Evolutionary conservation across 2,113 vertebrate genomes (phyloP), one percentile per base, ranked within the genome.

Genomic region (Sebastes schlegelii): DNA sequence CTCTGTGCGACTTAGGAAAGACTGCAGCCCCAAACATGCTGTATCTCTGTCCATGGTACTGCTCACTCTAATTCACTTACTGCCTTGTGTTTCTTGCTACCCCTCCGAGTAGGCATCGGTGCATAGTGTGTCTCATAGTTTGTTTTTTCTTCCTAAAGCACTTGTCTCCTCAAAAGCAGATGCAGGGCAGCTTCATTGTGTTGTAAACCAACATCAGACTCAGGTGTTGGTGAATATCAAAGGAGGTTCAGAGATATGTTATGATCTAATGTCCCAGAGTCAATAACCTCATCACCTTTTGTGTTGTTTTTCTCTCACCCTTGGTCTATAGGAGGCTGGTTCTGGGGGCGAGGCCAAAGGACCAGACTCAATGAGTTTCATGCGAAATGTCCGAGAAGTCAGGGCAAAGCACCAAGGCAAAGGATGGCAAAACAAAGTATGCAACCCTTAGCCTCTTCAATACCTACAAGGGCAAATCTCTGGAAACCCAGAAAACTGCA

Each of bases 361-460:
- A 97, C 95, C 96, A 96, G 98, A 99, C 97, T 99, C 96, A 92
- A 99, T 99, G 98, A 99, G 96, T 98, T 97, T 98, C 97, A 96
- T 97, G 95, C 97, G 98, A 97, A 96, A 99, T 99, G 98, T 99
- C 98, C 90, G 98, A 99, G 97, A 99, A 99, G 98, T 97, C 98
- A 98, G 97, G 98, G 95, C 98, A 99, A 97, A 99, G 96, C 96
- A 98, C 97, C 96, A 99, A 99, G 98, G 97, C 98, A 97, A 99
- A 99, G 97, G 98, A 99, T 97, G 98, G 98, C 95, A 99, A 99
- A 95, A 97, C 97, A 83, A 99, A 99, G 95, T 99, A 99, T 96
- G 97, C 98, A 74, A 99, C 98, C 83, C 98, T 99, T 97, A 99
- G 98, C 97, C 97, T 99, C 83, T 99, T 99, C 97, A 99, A 99